These are phyloP conservation scores for Trileptium ribeirensis DNA, from an alignment of 2,888 invertebrate species.

Conservation along the genomic window DNA sequence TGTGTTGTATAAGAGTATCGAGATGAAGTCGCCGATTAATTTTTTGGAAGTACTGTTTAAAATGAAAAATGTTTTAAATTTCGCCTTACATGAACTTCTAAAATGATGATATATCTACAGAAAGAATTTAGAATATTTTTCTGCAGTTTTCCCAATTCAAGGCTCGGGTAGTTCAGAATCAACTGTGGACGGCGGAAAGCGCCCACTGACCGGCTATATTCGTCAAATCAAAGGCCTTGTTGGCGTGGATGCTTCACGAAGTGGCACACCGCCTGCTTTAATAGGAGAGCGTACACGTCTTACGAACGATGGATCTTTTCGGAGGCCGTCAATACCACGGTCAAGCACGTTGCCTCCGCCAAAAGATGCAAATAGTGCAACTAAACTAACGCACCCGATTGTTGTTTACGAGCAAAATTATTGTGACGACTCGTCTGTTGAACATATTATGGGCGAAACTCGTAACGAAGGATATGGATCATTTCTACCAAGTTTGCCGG, in stretches of 20 bases:
- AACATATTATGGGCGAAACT: background rate
- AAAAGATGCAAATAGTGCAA: background rate
- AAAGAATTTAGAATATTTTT: too few species aligned
- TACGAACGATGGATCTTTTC: background rate
- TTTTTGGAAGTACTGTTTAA: too few species aligned
- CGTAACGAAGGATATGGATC: background rate
- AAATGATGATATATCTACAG: too few species aligned
- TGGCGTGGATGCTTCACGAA: background rate
- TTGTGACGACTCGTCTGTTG: background rate
- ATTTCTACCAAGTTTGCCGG: background rate
- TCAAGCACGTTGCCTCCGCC: slow-evolving; percentile 11
- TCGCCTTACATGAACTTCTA: too few species aligned
- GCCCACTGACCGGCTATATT: background rate
- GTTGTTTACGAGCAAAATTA: background rate
- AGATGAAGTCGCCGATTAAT: too few species aligned
- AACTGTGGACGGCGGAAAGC: background rate
- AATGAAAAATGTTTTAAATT: too few species aligned
- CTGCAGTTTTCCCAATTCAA: too few species aligned
- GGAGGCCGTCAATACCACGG: background rate
- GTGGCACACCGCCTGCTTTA: too few species aligned
- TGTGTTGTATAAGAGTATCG: too few species aligned
- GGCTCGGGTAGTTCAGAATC: background rate
- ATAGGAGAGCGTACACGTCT: background rate
- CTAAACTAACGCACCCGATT: background rate
- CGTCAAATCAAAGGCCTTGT: background rate